These are phyloP conservation scores for Heliconius himera DNA, from an alignment of 1,140 invertebrate species.

Conservation along the genomic window DNA sequence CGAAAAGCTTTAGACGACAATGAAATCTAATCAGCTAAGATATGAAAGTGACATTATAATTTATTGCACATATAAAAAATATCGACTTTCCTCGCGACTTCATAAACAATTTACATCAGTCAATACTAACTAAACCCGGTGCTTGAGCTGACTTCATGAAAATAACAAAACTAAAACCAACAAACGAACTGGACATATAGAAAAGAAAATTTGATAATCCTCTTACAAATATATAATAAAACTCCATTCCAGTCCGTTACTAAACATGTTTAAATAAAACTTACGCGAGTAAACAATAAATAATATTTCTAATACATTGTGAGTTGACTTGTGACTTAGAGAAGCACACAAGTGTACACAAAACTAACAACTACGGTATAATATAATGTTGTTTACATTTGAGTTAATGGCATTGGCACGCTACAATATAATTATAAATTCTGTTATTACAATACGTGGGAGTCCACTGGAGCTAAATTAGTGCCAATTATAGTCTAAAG, in stretches of 20 bases:
- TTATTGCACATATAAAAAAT: conserved; percentile 79
- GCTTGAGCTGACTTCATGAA: neutral
- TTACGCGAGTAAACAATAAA: conserved; percentile 59
- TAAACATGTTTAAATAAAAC: conserved; percentile 47
- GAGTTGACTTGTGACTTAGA: conserved; percentile 23
- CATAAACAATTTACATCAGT: conserved; percentile 32
- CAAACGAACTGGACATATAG: conserved; percentile 22
- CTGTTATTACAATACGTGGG: conserved; percentile 17
- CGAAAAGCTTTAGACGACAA: conserved; percentile 35
- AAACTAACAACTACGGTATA: conserved; percentile 17
- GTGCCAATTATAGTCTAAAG: conserved; percentile 48
- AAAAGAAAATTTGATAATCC: conserved; percentile 31
- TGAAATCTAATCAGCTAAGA: conserved; percentile 76
- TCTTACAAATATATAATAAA: conserved; percentile 21
- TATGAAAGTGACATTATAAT: conserved; percentile 70
- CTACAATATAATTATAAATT: conserved; percentile 26
- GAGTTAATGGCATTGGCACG: conserved; percentile 36
- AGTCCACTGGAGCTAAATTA: conserved; percentile 30
- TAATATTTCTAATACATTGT: conserved; percentile 48
- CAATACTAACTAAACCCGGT: conserved; percentile 22
- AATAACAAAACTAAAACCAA: conserved; percentile 36
- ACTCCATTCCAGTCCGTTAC: conserved; percentile 43
- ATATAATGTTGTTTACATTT: neutral
- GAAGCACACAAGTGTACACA: conserved; percentile 30
- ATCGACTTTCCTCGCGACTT: conserved; percentile 55